Base-by-base conservation (phyloP, 1,140 invertebrate genomes). In the Penaeus chinensis region DNA sequence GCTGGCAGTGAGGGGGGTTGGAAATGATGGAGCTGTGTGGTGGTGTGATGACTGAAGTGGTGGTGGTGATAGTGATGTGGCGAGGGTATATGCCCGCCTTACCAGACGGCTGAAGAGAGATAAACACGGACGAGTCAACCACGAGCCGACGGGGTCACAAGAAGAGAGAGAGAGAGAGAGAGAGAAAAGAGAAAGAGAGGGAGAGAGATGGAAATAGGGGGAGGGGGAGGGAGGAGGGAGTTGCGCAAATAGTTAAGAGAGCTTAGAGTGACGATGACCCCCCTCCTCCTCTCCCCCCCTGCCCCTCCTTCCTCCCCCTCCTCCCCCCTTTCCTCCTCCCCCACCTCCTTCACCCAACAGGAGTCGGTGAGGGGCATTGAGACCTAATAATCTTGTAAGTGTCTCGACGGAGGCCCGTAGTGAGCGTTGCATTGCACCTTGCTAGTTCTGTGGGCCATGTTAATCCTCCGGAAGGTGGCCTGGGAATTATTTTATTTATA, bases 311-410 rank as follows among this genome's bases (percentile, higher is more conserved):
- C 71, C 20, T 32, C 42, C 71, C 71, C 22, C n/a, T 24, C 60
- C 62, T 63, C 79, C 54, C 0, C 32, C n/a, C 24, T 22, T 61
- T 37, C 71, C 71, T 32, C 42, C 42, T n/a, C 71, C 47, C 13
- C 60, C 60, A 62, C 37, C 79, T 20, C 32, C 32, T 20, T 42
- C 37, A 60, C 69, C 66, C 19, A 19, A 37, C 71, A 65, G 42
- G 61, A 19, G 81, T 24, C 47, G 71, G 61, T 77, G 71, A 61
- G 74, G 86, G 81, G 82, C 86, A 76, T 32, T 77, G 80, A 82
- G 71, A 27, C 71, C 86, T 87, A 82, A 87, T 87, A 82, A 82
- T 82, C 85, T 83, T 87, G 86, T 65, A 87, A 87, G 80, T 87
- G 80, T 87, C 86, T 87, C 81, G 60, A 47, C 20, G 32, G 54